These are phyloP conservation scores for Trematocara macrostoma DNA, from an alignment of 2,113 vertebrate species.

Conservation along the genomic window DNA sequence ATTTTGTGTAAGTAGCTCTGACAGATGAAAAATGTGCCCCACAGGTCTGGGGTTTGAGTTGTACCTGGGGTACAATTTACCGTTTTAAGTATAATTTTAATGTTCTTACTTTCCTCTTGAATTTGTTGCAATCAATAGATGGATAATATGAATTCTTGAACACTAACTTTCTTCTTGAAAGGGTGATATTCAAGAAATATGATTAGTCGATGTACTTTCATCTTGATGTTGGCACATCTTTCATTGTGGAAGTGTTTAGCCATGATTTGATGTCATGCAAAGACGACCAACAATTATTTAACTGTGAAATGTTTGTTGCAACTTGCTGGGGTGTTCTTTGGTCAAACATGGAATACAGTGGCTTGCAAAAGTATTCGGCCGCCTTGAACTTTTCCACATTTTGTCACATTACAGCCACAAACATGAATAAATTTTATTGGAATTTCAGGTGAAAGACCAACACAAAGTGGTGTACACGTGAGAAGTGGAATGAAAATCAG, in stretches of 20 bases:
- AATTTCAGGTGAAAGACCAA: fast-evolving
- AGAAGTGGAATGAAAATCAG: fast-evolving
- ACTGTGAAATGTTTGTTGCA: background rate
- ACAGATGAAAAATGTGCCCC: background rate
- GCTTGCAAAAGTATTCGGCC: fast-evolving
- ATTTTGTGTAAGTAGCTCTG: background rate
- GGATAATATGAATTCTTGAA: fast-evolving
- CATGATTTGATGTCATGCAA: fast-evolving
- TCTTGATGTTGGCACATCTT: background rate
- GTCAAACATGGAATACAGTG: background rate
- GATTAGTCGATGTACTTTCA: background rate
- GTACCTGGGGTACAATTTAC: fast-evolving
- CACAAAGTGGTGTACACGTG: fast-evolving
- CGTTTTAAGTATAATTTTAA: fast-evolving
- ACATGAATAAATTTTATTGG: background rate
- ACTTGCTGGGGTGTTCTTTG: fast-evolving
- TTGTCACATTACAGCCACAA: background rate
- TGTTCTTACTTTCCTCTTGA: background rate
- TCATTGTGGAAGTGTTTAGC: background rate
- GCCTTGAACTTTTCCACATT: fast-evolving
- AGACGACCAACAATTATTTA: background rate
- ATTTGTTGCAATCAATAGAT: fast-evolving
- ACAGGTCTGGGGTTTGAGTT: fast-evolving
- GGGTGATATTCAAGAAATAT: background rate
- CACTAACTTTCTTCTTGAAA: background rate